These are phyloP conservation scores for Pipistrellus pygmaeus DNA, from an alignment of 2,797 vertebrate species.

Conservation along the genomic window DNA sequence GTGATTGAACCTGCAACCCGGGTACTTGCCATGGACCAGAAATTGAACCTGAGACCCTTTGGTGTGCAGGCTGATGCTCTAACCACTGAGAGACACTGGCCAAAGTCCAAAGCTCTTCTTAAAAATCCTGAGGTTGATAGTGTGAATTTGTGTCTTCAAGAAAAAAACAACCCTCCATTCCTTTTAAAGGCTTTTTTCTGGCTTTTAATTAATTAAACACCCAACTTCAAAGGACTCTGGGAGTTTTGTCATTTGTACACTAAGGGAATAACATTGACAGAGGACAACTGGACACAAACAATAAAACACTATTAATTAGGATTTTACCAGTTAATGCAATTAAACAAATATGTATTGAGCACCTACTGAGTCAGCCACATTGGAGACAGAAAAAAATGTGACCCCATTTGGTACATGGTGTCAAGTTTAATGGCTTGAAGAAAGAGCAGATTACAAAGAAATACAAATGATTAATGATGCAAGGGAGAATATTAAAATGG, in stretches of 20 bases:
- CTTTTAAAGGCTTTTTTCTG: conserved; percentile 25
- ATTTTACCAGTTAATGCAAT: neutral
- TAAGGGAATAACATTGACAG: neutral
- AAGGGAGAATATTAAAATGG: neutral
- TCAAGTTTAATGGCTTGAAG: neutral
- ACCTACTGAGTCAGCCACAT: neutral
- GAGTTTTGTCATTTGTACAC: neutral
- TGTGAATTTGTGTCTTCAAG: neutral
- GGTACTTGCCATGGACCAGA: too few relatives aligned
- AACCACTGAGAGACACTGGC: too few relatives aligned
- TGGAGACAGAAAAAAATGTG: neutral
- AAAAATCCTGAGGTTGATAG: neutral
- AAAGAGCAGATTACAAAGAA: conserved; percentile 16
- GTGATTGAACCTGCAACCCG: too few relatives aligned
- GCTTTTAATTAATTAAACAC: neutral
- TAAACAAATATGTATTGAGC: neutral
- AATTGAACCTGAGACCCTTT: too few relatives aligned
- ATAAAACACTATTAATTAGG: conserved; percentile 2
- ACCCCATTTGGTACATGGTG: neutral
- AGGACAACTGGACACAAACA: neutral
- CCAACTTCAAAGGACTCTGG: neutral
- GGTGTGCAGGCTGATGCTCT: too few relatives aligned
- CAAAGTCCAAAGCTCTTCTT: neutral
- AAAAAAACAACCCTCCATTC: neutral
- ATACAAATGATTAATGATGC: neutral